Evolutionary conservation across 1,140 invertebrate genomes (phyloP), one percentile per base, ranked within the genome.

Genomic region (Vanessa atalanta): DNA sequence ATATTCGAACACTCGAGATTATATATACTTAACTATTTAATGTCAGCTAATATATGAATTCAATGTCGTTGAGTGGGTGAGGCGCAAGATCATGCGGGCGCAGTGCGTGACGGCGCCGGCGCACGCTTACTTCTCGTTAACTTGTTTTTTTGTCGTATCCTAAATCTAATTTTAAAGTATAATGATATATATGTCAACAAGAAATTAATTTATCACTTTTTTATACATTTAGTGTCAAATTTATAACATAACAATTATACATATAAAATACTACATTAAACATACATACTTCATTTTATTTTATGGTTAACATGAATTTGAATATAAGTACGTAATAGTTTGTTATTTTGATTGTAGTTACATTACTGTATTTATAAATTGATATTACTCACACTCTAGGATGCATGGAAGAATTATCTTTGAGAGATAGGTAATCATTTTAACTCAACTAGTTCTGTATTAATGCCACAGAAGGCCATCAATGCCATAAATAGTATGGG

Each of bases 51-150:
- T 72, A 50, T 60, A 70, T 65, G 65, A 53, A 65, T 57, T 70
- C 67, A 75, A 75, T 75, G 73, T 66, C 67, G 69, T 66, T 20
- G 63, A 57, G 67, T 75, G 68, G 67, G 67, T 47, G 73, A 75
- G 61, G 63, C 63, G 37, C 55, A 60, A 26, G 48, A 51, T 53
- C 63, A 61, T 68, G 72, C 50, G 55, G 53, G 50, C 70, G 12
- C 51, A 15, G 4, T 47, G 47, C 57, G 60, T 68, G 65, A 69
- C 72, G 51, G 26, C 37, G 57, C 47, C 55, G 43, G 67, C 63
- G 37, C 69, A 65, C 26, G 37, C 60, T 23, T 43, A 57, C 50
- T 26, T n/a, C 51, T 50, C 26, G 5, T 55, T 15, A 47, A 51
- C 60, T 23, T 9, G 53, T n/a, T 68, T 72, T 66, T 72, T 69